Conservation (phyloP, 2,888 invertebrate species). For the Brachynemurus nebulosus region DNA sequence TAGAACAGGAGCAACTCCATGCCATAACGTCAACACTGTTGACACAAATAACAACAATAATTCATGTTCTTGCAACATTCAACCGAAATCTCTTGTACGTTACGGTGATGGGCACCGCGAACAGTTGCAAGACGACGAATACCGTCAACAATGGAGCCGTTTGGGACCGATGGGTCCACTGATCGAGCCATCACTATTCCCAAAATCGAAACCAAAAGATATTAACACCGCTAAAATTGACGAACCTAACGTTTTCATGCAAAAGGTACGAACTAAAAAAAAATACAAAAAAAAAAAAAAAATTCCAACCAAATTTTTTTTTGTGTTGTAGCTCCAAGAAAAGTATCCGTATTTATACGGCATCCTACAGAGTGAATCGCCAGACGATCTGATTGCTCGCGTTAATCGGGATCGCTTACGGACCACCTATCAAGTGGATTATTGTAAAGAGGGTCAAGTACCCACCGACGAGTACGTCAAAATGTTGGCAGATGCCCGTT, state of each 20-base stretch:
- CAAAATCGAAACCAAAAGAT: no score
- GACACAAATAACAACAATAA: no score
- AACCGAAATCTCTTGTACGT: no score
- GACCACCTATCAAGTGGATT: slow-evolving; percentile 49
- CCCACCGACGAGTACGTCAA: slow-evolving; percentile 40
- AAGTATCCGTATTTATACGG: slow-evolving; percentile 52
- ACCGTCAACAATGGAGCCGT: slow-evolving; percentile 30
- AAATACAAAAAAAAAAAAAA: not conserved
- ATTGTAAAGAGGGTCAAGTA: slow-evolving; percentile 32
- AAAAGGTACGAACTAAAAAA: slow-evolving; percentile 33
- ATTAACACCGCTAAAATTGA: slow-evolving; percentile 38
- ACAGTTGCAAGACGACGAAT: slow-evolving; percentile 4
- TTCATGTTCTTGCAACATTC: no score
- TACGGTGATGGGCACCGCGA: no score
- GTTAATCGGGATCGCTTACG: slow-evolving; percentile 46
- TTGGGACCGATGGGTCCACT: slow-evolving; percentile 44
- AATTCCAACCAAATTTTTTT: not conserved
- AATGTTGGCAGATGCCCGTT: slow-evolving; percentile 39
- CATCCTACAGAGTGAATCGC: slow-evolving; percentile 42
- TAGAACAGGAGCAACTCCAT: no score
- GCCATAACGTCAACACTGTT: no score
- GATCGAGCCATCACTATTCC: slow-evolving; percentile 45
- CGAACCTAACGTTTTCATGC: slow-evolving; percentile 46
- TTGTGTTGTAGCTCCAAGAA: slow-evolving; percentile 37
- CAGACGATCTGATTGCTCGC: slow-evolving; percentile 41